Percentiles rank a stretch among this genome's conserved stretches.
Conservation (phyloP, 2,797 vertebrate genomes). For the Gephyroberyx darwinii region DNA sequence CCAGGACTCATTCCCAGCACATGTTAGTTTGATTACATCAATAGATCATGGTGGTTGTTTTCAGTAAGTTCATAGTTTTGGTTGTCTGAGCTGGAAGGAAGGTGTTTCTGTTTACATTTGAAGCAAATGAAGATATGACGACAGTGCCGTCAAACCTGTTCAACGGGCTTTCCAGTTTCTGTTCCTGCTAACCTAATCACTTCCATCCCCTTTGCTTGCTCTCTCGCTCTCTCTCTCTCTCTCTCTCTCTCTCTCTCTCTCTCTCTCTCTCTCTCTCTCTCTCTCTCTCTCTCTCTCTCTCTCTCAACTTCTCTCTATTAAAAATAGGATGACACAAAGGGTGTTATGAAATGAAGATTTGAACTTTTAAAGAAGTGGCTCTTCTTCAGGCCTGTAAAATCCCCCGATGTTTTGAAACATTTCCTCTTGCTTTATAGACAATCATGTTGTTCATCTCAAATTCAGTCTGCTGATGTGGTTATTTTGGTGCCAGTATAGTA, state of each 20-base stretch:
- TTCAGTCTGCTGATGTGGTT: not conserved
- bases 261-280: not conserved
- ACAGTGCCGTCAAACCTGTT: conserved; percentile 61
- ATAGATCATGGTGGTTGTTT: too few species aligned
- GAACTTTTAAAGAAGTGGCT: conserved; percentile 40
- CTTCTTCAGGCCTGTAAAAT: not conserved
- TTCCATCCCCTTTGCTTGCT: not conserved
- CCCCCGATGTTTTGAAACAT: not conserved
- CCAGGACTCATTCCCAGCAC: not conserved
- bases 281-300: not conserved
- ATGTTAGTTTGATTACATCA: not conserved
- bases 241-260: not conserved
- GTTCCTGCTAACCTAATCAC: conserved; percentile 60
- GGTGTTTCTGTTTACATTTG: conserved; percentile 66
- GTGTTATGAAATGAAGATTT: conserved; percentile 9
- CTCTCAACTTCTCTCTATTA: conserved; percentile 17
- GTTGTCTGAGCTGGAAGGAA: not conserved
- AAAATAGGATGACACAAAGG: conserved; percentile 16
- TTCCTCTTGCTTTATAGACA: not conserved
- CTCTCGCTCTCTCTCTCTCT: not conserved
- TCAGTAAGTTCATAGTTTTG: not conserved
- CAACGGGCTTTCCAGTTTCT: conserved; percentile 78
- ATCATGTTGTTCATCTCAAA: not conserved
- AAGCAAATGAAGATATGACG: conserved; percentile 47
- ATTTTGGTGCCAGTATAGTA: too few species aligned